These are phyloP conservation scores for Gymnoscopelus microlampas DNA, from an alignment of 2,797 vertebrate species.

Conservation along the genomic window DNA sequence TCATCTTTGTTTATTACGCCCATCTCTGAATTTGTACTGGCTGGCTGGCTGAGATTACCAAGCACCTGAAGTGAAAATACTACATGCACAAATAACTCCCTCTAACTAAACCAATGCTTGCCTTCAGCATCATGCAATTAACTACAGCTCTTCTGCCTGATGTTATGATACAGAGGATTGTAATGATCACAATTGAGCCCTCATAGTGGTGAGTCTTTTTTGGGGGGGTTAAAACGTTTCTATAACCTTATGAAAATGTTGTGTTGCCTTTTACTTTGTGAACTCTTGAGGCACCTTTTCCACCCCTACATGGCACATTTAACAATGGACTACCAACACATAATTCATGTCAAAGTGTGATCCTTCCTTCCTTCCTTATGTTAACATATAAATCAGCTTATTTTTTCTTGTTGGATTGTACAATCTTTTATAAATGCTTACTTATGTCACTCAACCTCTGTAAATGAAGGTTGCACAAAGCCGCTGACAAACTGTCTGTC, in stretches of 20 bases:
- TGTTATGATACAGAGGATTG: constrained; percentile 33
- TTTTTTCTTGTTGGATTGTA: constrained; percentile 37
- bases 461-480: constrained; percentile 68
- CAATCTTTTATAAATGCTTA: constrained; percentile 46
- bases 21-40: constrained; percentile 32
- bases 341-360: constrained; percentile 63
- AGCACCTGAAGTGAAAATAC: constrained; percentile 38
- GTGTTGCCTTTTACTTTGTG: constrained; percentile 52
- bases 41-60: constrained; percentile 26
- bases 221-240: constrained; percentile 39
- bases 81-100: constrained; percentile 4
- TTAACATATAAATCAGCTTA: constrained; percentile 45
- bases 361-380: constrained; percentile 44
- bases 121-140: constrained; percentile 34
- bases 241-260: constrained; percentile 43
- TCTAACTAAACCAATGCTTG: constrained; percentile 11
- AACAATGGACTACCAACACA: constrained; percentile 39
- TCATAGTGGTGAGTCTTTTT: constrained; percentile 41
- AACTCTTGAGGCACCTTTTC: constrained; percentile 56
- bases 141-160: constrained; percentile 41
- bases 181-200: constrained; percentile 26
- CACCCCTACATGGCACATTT: constrained; percentile 63
- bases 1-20: constrained; percentile 22
- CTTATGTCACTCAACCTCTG: constrained; percentile 43
- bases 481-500: constrained; percentile 43